Evolutionary conservation across 2,888 invertebrate species (phyloP), one percentile per base, ranked within the genome.

Genomic region (Drosophila anomalipes): DNA sequence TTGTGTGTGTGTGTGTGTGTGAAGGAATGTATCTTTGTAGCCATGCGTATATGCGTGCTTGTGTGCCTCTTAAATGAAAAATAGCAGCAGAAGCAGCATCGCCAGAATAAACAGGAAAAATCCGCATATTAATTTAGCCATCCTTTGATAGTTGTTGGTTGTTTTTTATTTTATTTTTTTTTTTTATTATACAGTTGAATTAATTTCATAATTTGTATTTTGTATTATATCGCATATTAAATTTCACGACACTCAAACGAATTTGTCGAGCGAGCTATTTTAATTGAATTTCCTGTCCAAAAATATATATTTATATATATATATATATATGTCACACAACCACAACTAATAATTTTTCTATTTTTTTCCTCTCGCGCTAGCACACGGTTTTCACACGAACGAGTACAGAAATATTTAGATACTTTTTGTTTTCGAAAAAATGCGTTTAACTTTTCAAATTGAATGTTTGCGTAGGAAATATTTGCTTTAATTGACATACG

Each of bases 401-500:
- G 70, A 66, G 69, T 89, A 83, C 77, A 75, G 71, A 82, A 74
- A 61, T 67, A 60, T 73, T 22, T n/a, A 28, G 28, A 14, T 33
- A 26, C 61, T 26, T 60, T 28, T 37, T 28, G 14, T 28, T 51
- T 54, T 49, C 57, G n/a, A 51, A 37, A 28, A 66, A 47, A 66
- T 56, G 53, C 22, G 30, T 2, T 37, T 58, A 47, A 41, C n/a
- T 22, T 33, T 47, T 39, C 14, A 19, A 41, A n/a, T 22, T 44
- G 22, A 56, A 57, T 35, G 56, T 66, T 37, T 58, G 63, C 4
- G 28, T 64, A 9, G 28, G 28, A 49, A 56, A 32, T 37, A 30
- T 60, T 60, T 75, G 74, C 69, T 68, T 76, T 79, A 79, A 81
- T 79, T 91, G 80, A 74, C 79, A 79, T 76, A 75, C 72, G 76